Conservation (phyloP, 2,888 invertebrate species). For the Camptogramma bilineatum region DNA sequence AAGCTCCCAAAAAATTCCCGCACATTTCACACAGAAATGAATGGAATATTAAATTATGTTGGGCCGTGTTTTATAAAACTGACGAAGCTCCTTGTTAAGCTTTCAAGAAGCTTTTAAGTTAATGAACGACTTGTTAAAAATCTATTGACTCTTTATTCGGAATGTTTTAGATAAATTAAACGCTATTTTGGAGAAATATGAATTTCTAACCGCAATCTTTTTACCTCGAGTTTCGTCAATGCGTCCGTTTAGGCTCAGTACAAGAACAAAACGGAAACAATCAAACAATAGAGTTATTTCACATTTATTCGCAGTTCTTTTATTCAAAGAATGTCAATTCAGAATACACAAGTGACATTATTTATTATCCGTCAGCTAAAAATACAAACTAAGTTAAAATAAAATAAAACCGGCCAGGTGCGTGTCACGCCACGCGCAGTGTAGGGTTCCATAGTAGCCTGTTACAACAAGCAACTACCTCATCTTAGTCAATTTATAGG, state of each 20-base stretch:
- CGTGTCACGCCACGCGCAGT: too few relatives aligned
- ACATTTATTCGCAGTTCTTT: too few relatives aligned
- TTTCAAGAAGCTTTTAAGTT: constrained; percentile 84
- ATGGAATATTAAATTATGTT: constrained; percentile 84
- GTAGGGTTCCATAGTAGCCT: too few relatives aligned
- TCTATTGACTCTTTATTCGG: constrained; percentile 74
- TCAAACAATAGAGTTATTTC: neutral
- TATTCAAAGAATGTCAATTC: too few relatives aligned
- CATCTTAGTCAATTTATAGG: too few relatives aligned
- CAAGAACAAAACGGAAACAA: neutral
- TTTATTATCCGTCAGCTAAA: too few relatives aligned
- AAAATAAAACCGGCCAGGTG: too few relatives aligned
- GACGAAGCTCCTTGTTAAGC: constrained; percentile 82
- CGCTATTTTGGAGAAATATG: constrained; percentile 44
- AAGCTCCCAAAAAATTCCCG: constrained; percentile 69
- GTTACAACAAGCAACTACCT: too few relatives aligned
- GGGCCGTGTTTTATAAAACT: constrained; percentile 80
- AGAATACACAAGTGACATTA: too few relatives aligned
- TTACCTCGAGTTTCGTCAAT: neutral
- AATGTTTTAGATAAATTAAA: constrained; percentile 58
- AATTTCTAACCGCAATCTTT: constrained; percentile 13
- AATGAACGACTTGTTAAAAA: constrained; percentile 81
- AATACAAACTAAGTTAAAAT: too few relatives aligned
- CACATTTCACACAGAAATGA: constrained; percentile 81
- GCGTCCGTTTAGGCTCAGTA: neutral